A percentile compares a stretch with the other conserved stretches of the same genome.
Evolutionary conservation across 2,888 invertebrate species (phyloP).

Genomic region (Heliconius cydno): DNA sequence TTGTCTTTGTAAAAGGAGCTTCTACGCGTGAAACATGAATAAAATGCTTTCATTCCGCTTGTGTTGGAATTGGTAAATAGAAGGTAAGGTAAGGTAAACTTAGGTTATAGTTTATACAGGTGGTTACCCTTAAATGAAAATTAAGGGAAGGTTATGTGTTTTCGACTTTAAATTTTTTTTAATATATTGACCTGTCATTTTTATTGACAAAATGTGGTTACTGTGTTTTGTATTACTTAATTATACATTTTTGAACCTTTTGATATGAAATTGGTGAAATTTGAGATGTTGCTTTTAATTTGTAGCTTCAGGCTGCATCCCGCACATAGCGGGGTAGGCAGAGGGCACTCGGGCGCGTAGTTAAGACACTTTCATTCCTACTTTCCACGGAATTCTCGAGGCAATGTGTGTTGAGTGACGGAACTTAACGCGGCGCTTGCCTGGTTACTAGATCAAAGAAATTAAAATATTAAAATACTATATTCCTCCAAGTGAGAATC

Average conservation of each 20-base stretch:
- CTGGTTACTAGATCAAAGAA: neutral
- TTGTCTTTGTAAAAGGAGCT: slow-evolving; percentile 25
- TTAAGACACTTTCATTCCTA: neutral
- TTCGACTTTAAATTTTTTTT: neutral
- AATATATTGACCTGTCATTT: no score
- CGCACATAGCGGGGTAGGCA: no score
- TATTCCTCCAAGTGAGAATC: neutral
- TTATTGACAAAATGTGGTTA: no score
- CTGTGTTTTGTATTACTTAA: no score
- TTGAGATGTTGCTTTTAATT: no score
- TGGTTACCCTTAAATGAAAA: neutral
- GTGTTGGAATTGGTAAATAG: slow-evolving; percentile 13
- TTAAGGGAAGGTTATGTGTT: neutral
- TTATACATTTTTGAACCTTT: no score
- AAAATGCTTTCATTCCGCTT: slow-evolving; percentile 28
- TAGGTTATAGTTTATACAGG: neutral
- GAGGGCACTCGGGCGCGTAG: neutral
- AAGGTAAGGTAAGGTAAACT: neutral
- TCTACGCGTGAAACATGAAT: slow-evolving; percentile 30
- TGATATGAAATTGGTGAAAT: no score
- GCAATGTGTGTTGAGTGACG: no score
- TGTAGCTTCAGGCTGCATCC: neutral
- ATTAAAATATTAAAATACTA: neutral
- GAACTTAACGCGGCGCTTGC: neutral
- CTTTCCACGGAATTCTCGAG: neutral